Evolutionary conservation across 2,113 vertebrate species (phyloP).

Genomic region (Odontesthes bonariensis): DNA sequence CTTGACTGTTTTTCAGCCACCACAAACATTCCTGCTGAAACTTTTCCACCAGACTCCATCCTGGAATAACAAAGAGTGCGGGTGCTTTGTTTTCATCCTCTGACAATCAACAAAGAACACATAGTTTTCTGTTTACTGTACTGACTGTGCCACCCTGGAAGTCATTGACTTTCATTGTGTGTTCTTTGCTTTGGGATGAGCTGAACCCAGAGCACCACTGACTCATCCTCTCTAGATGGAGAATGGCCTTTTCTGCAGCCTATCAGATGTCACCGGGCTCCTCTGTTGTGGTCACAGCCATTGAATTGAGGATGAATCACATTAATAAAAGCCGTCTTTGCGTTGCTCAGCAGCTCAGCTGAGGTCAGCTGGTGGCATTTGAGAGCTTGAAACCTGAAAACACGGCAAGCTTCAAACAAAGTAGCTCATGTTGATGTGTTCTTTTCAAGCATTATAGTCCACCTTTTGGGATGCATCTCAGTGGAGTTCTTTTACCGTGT

Average conservation of each 20-base stretch:
- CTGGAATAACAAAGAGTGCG: conserved; percentile 43
- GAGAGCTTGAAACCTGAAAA: conserved; percentile 54
- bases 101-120: conserved; percentile 43
- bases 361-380: conserved; percentile 70
- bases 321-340: conserved; percentile 74
- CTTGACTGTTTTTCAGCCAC: background rate
- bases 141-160: conserved; percentile 45
- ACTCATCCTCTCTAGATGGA: conserved; percentile 67
- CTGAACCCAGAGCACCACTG: conserved; percentile 59
- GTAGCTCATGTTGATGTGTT: conserved; percentile 22
- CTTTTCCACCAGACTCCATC: conserved; percentile 24
- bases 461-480: conserved; percentile 10
- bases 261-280: conserved; percentile 71
- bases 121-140: conserved; percentile 59
- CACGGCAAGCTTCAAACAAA: conserved; percentile 53
- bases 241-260: conserved; percentile 70
- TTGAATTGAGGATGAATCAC: conserved; percentile 76
- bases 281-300: conserved; percentile 74
- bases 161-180: conserved; percentile 62
- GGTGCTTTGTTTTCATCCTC: conserved; percentile 20
- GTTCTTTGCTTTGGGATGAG: conserved; percentile 55
- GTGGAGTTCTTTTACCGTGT: conserved; percentile 7
- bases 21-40: conserved; percentile 21
- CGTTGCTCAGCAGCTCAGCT: conserved; percentile 45
- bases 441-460: background rate